Evolutionary conservation across 2,888 invertebrate genomes (phyloP).

Genomic region (Heliconius hortense): DNA sequence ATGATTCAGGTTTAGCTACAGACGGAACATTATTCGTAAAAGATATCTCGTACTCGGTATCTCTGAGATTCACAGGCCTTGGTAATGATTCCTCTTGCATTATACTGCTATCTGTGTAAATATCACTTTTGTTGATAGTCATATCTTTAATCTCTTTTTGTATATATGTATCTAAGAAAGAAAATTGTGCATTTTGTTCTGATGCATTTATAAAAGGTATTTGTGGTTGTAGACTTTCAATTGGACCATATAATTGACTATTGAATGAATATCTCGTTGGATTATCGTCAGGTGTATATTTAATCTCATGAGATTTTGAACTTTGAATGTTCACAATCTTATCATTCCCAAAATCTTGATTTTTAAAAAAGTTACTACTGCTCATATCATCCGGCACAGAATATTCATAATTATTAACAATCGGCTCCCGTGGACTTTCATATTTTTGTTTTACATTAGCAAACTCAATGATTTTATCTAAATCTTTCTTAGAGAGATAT

Average conservation of each 20-base stretch:
- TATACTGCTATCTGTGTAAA: conserved; percentile 47
- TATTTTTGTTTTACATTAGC: conserved; percentile 49
- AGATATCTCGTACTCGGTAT: conserved; percentile 58
- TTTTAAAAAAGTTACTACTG: conserved; percentile 24
- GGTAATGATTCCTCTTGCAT: conserved; percentile 60
- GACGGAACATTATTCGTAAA: conserved; percentile 63
- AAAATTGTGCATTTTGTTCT: conserved; percentile 46
- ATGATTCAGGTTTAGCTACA: conserved; percentile 53
- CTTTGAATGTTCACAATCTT: neutral
- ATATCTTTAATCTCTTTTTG: conserved; percentile 46
- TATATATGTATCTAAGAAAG: conserved; percentile 46
- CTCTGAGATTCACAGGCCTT: conserved; percentile 62
- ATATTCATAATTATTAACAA: conserved; percentile 23
- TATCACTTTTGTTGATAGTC: conserved; percentile 35
- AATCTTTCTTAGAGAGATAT: conserved; percentile 68
- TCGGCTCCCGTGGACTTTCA: conserved; percentile 16
- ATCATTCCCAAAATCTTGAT: conserved; percentile 12
- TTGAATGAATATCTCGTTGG: conserved; percentile 19
- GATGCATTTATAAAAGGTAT: conserved; percentile 47
- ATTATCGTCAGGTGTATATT: conserved; percentile 12
- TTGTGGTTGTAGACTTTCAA: conserved; percentile 34
- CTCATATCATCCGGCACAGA: conserved; percentile 16
- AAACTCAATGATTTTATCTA: conserved; percentile 66
- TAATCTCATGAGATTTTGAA: conserved; percentile 5
- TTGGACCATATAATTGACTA: conserved; percentile 8